phyloP scores from a whole-genome alignment of 1,140 invertebrate genomes.

The Orchestia grillus region DNA sequence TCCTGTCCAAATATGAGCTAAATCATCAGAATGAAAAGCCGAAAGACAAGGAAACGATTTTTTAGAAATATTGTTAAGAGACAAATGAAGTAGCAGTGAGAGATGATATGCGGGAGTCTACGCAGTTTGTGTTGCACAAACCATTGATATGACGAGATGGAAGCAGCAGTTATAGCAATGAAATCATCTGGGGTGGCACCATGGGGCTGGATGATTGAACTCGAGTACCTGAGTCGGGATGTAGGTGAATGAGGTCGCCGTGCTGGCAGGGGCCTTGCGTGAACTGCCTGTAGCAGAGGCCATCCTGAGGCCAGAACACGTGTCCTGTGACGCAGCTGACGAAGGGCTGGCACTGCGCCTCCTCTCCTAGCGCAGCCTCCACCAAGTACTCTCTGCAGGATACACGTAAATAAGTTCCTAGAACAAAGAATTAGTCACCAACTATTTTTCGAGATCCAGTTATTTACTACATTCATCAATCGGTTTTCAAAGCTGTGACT shows the following conservation, averaged over 20 bases:
- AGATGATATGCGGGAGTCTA: not conserved
- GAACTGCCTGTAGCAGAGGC: slow-evolving; percentile 64
- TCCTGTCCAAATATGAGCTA: not conserved
- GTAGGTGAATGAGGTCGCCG: slow-evolving; percentile 67
- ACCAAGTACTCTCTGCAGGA: slow-evolving; percentile 59
- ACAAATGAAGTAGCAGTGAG: not conserved
- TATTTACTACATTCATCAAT: no score
- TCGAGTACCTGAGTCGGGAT: slow-evolving; percentile 63
- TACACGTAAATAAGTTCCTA: not conserved
- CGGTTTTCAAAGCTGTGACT: no score
- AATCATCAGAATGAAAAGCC: not conserved
- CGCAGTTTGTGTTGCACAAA: not conserved
- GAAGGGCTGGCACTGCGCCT: slow-evolving; percentile 54
- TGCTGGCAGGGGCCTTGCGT: slow-evolving; percentile 67
- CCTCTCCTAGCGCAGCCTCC: not conserved
- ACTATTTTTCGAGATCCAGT: no score
- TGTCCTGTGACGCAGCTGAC: slow-evolving; percentile 62
- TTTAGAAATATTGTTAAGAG: not conserved
- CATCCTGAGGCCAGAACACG: slow-evolving; percentile 67
- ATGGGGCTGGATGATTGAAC: not conserved
- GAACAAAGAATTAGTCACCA: no score
- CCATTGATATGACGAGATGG: not conserved
- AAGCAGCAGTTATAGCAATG: not conserved
- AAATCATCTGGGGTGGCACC: not conserved
- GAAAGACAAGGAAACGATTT: not conserved